Conservation (phyloP, 2,888 invertebrate genomes). For the Cordylochernes scorpioides region DNA sequence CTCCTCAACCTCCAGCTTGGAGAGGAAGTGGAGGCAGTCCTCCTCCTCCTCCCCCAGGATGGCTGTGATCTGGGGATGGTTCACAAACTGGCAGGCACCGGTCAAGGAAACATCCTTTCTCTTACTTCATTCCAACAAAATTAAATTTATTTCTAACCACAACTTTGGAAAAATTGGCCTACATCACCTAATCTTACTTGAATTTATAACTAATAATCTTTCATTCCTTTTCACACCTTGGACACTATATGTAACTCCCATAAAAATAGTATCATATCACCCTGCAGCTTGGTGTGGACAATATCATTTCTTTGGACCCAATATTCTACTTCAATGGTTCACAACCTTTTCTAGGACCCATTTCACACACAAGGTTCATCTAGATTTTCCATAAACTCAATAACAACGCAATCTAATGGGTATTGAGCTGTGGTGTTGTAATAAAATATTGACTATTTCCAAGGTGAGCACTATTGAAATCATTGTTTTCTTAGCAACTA, state of each 20-base stretch:
- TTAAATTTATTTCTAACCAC: conserved; percentile 52
- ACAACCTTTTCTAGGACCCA: too few relatives aligned
- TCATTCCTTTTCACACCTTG: conserved; percentile 58
- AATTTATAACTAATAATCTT: conserved; percentile 44
- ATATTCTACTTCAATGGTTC: too few relatives aligned
- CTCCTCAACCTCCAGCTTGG: conserved; percentile 50
- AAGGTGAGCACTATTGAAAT: too few relatives aligned
- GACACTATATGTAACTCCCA: too few relatives aligned
- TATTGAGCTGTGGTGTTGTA: too few relatives aligned
- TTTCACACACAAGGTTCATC: too few relatives aligned
- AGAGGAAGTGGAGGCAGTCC: conserved; percentile 41
- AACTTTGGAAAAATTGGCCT: conserved; percentile 54
- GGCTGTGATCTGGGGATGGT: conserved; percentile 56
- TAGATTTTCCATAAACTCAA: too few relatives aligned
- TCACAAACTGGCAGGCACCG: conserved; percentile 34
- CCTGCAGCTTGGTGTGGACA: conserved; percentile 58
- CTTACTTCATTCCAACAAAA: conserved; percentile 32
- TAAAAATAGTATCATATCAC: too few relatives aligned
- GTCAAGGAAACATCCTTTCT: conserved; percentile 19
- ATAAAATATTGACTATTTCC: too few relatives aligned
- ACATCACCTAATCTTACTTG: conserved; percentile 45
- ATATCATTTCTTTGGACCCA: too few relatives aligned
- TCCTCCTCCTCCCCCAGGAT: conserved; percentile 57
- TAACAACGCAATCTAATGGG: too few relatives aligned
- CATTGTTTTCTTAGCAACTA: too few relatives aligned